A percentile compares a stretch with the other conserved stretches of the same genome.
These are phyloP conservation scores for Rhagologus leucostigma DNA, from an alignment of 2,113 vertebrate species.

Conservation along the genomic window DNA sequence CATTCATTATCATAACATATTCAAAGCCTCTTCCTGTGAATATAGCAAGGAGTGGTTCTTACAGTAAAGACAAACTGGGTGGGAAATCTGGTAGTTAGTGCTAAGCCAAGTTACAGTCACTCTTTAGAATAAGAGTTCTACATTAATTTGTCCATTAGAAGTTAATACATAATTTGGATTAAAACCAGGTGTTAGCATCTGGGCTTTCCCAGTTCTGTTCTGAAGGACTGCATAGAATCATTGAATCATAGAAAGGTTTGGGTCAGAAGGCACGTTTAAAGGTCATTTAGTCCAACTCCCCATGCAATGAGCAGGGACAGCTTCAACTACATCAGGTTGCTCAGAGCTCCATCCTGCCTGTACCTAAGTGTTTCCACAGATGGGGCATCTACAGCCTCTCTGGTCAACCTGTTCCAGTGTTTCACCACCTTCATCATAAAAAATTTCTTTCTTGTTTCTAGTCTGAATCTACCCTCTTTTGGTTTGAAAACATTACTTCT, in stretches of 20 bases:
- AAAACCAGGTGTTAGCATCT: neutral
- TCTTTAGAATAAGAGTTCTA: neutral
- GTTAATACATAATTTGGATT: neutral
- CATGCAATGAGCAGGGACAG: neutral
- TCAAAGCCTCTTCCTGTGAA: conserved; percentile 40
- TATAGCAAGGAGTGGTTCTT: neutral
- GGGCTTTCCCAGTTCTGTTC: neutral
- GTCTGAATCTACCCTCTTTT: neutral
- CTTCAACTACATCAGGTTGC: neutral
- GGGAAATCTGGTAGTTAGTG: conserved; percentile 1
- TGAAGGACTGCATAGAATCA: neutral
- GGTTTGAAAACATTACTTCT: neutral
- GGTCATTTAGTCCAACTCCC: neutral
- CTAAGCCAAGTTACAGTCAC: neutral
- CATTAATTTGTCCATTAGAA: neutral
- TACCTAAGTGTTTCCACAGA: neutral
- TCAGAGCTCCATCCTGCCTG: neutral
- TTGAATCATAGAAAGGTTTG: neutral
- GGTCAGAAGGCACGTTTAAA: neutral
- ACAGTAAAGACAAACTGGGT: conserved; percentile 44
- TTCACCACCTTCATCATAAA: neutral
- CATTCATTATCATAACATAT: conserved; percentile 58
- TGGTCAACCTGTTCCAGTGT: neutral
- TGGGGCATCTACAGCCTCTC: neutral
- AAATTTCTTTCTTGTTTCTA: neutral